Percentiles rank a stretch among this genome's conserved stretches.
Evolutionary conservation across 2,113 vertebrate genomes (phyloP).

Genomic region (Dicrurus megarhynchus): DNA sequence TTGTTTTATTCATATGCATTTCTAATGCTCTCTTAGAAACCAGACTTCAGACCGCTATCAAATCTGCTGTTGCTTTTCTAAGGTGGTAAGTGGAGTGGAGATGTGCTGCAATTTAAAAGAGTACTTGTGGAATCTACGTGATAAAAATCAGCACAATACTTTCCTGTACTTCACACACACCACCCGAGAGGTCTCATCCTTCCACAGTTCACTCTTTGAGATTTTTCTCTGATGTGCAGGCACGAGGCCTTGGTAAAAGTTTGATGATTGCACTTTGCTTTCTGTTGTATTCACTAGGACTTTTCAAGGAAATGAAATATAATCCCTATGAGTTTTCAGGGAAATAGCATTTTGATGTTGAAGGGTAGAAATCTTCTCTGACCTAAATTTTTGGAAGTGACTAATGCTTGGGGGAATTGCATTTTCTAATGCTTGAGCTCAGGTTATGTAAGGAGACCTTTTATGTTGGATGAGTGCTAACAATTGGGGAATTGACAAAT

Average conservation of each 20-base stretch:
- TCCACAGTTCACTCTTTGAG: background rate
- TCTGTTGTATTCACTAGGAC: background rate
- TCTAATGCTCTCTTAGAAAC: slow-evolving; percentile 11
- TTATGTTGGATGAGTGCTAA: background rate
- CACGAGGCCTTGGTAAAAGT: background rate
- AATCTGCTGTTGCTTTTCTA: background rate
- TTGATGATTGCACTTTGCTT: background rate
- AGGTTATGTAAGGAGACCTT: slow-evolving; percentile 14
- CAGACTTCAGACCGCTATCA: background rate
- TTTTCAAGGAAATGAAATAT: slow-evolving; percentile 2
- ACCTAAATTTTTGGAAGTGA: slow-evolving; percentile 28
- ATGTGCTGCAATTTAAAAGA: background rate
- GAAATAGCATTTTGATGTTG: slow-evolving; percentile 39
- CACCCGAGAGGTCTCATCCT: background rate
- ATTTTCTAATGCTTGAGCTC: background rate
- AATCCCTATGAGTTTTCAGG: slow-evolving; percentile 27
- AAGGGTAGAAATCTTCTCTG: slow-evolving; percentile 20
- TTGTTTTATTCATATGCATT: background rate
- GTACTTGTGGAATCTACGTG: background rate
- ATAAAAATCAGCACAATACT: background rate
- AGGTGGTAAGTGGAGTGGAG: background rate
- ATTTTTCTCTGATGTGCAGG: background rate
- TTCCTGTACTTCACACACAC: background rate
- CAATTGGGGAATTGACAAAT: background rate
- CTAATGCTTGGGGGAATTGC: background rate